Conservation (phyloP, 2,797 vertebrate species). For the Peromyscus aztecus region DNA sequence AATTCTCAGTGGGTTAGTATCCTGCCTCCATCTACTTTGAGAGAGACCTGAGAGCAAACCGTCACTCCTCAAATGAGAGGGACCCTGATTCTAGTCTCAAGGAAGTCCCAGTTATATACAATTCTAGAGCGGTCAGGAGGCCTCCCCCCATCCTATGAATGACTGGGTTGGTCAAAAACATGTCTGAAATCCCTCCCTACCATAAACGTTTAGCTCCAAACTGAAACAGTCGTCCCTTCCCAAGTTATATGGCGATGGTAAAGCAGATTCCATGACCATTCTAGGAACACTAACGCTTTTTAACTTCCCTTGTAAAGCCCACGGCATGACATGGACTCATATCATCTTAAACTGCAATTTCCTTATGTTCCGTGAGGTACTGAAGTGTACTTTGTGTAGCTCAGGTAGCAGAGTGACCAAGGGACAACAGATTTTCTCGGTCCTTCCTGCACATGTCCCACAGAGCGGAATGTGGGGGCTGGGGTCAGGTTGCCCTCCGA, state of each 20-base stretch:
- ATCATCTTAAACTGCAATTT: conserved; percentile 39
- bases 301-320: conserved; percentile 33
- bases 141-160: not conserved
- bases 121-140: not conserved
- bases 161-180: not conserved
- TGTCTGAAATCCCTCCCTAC: conserved; percentile 9
- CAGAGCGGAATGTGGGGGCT: not conserved
- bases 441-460: conserved; percentile 43
- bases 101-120: not conserved
- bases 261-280: not conserved
- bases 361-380: conserved; percentile 19
- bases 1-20: not conserved
- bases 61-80: not conserved
- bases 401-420: conserved; percentile 43
- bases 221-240: conserved; percentile 11
- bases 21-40: not conserved
- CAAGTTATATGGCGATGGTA: not conserved
- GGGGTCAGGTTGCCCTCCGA: not conserved
- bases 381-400: conserved; percentile 64
- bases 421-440: conserved; percentile 68
- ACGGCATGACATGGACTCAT: not conserved
- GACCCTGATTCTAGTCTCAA: not conserved
- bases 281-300: not conserved
- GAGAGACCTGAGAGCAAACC: conserved; percentile 5
- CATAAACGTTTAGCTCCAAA: conserved; percentile 50